Conservation (phyloP, 2,888 invertebrate genomes). For the Amphipyra tragopoginis region DNA sequence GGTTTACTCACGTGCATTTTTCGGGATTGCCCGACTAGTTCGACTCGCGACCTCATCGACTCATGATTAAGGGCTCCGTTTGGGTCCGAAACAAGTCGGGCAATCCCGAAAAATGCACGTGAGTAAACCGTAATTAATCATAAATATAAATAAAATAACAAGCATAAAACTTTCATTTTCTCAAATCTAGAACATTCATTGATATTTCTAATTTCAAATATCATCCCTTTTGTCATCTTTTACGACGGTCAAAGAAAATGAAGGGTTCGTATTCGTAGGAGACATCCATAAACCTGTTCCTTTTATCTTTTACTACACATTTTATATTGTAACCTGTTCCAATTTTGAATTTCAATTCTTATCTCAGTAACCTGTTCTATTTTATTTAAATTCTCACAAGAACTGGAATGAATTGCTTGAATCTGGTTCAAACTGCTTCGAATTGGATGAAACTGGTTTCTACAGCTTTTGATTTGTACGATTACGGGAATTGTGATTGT, state of each 20-base stretch:
- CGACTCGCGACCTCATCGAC: too few species aligned
- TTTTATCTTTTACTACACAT: constrained; percentile 7
- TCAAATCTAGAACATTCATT: neutral
- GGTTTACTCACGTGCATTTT: too few species aligned
- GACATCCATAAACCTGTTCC: constrained; percentile 17
- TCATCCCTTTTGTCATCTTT: neutral
- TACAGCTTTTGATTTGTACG: constrained; percentile 49
- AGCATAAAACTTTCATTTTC: too few species aligned
- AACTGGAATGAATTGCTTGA: constrained; percentile 54
- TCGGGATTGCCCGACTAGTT: too few species aligned
- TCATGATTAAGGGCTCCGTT: too few species aligned
- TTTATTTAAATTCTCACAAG: constrained; percentile 54
- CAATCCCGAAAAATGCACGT: too few species aligned
- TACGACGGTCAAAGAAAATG: constrained; percentile 3
- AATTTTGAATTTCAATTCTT: constrained; percentile 47
- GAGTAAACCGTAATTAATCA: too few species aligned
- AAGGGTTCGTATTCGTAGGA: neutral
- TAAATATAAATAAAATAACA: too few species aligned
- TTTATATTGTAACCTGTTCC: constrained; percentile 58
- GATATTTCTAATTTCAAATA: too few species aligned
- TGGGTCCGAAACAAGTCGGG: too few species aligned
- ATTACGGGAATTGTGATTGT: constrained; percentile 56
- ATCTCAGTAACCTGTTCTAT: constrained; percentile 54
- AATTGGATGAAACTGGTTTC: constrained; percentile 64
- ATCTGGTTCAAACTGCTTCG: constrained; percentile 50